Percentiles rank a stretch among this genome's conserved stretches.
Conservation (phyloP, 2,888 invertebrate species). For the Ophion ellenae region DNA sequence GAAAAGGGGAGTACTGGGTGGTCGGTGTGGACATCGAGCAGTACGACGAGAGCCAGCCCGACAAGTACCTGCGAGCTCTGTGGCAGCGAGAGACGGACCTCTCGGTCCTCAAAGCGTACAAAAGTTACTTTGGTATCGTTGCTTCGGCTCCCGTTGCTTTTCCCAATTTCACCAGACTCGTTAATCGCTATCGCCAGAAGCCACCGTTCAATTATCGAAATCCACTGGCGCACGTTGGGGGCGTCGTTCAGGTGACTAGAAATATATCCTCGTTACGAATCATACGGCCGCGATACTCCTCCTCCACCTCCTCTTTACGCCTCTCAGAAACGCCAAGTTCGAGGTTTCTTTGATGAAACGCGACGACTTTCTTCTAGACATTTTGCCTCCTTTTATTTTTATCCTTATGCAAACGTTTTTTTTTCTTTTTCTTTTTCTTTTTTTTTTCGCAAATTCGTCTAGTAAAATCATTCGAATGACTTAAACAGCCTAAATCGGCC, state of each 20-base stretch:
- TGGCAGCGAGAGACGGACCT: slow-evolving; percentile 85
- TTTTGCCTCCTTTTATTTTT: too few species aligned
- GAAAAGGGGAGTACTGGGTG: slow-evolving; percentile 95
- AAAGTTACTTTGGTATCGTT: slow-evolving; percentile 92
- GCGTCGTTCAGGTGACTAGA: slow-evolving; percentile 82
- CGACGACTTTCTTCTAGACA: too few species aligned
- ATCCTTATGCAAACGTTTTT: too few species aligned
- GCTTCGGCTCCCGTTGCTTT: slow-evolving; percentile 91
- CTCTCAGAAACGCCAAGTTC: too few species aligned
- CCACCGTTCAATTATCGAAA: slow-evolving; percentile 96
- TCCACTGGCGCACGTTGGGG: slow-evolving; percentile 89
- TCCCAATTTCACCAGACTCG: slow-evolving; percentile 89
- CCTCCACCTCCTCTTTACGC: too few species aligned
- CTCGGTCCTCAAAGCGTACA: slow-evolving; percentile 89
- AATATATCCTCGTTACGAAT: background rate
- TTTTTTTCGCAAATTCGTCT: too few species aligned
- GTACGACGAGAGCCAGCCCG: slow-evolving; percentile 91
- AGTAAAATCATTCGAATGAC: background rate
- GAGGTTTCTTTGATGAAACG: too few species aligned
- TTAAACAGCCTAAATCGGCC: too few species aligned
- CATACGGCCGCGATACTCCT: too few species aligned
- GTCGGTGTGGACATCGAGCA: slow-evolving; percentile 96
- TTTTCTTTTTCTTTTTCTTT: too few species aligned
- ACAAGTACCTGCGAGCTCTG: slow-evolving; percentile 92
- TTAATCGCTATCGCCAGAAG: slow-evolving; percentile 92